Evolutionary conservation across 1,140 invertebrate species (phyloP), one percentile per base, ranked within the genome.

Genomic region (Ceratitis capitata): DNA sequence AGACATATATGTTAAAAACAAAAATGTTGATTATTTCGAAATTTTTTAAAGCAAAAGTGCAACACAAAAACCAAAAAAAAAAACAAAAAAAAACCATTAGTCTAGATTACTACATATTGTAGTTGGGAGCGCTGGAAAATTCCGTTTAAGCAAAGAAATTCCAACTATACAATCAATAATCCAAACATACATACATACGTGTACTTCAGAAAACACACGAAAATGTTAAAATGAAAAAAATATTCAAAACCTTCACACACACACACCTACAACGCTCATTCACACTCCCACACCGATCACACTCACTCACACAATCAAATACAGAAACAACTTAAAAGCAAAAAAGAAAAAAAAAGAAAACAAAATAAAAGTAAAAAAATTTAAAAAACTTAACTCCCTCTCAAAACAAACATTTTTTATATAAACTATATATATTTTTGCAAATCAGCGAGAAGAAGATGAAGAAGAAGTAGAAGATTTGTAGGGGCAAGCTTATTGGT

Each of bases 361-460:
- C 14, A 74, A 51, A 10, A 64, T 14, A 9, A 47, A 78, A 78
- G 12, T 45, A 45, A 78, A 45, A 64, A 12, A 45, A 78, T 9
- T 23, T 12, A 64, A 64, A 61, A 3, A 61, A 45, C 35, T 3
- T 23, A 78, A 78, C 39, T 78, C 69, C 42, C 69, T 74, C 69
- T 78, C 35, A 78, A 45, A 45, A 78, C 58, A 64, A 64, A 64
- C 69, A 78, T 78, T 78, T 78, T n/a, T 78, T 78, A 78, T 78
- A 78, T 78, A 78, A 78, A 78, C 69, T 78, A 78, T 78, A 78
- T 78, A 78, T 78, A 45, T 78, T 78, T 78, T 78, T 78, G 69
- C 69, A 78, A 78, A 14, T 74, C 64, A 64, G 23, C 32, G 29
- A 64, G 26, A 64, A 64, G 58, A 32, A 10, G 26, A 32, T 16